Evolutionary conservation across 2,797 vertebrate species (phyloP).

Genomic region (Australoheros facetus): DNA sequence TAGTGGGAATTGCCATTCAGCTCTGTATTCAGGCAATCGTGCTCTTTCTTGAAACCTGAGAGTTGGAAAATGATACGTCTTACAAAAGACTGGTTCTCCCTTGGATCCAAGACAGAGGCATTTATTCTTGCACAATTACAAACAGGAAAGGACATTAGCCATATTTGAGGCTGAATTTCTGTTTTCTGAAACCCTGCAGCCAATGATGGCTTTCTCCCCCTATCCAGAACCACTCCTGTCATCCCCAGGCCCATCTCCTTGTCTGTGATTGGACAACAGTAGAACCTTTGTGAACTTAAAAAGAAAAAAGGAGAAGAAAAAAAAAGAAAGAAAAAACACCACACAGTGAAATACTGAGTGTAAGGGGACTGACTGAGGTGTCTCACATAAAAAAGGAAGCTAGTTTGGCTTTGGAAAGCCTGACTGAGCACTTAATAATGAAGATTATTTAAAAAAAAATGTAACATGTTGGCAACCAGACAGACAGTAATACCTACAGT

Average conservation of each 20-base stretch:
- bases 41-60: conserved; percentile 37
- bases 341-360: conserved; percentile 44
- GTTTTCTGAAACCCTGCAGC: conserved; percentile 61
- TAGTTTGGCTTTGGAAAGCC: conserved; percentile 46
- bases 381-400: conserved; percentile 39
- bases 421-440: conserved; percentile 35
- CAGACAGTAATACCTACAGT: conserved; percentile 16
- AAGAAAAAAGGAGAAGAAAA: not conserved
- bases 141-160: conserved; percentile 65
- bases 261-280: conserved; percentile 52
- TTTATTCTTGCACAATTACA: conserved; percentile 77
- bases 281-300: conserved; percentile 38
- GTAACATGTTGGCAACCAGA: conserved; percentile 36
- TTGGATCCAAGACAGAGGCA: conserved; percentile 72
- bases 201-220: conserved; percentile 40
- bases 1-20: conserved; percentile 20
- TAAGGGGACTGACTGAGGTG: conserved; percentile 36
- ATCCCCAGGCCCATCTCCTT: conserved; percentile 41
- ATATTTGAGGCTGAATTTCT: conserved; percentile 61
- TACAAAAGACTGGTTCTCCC: conserved; percentile 61
- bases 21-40: conserved; percentile 15
- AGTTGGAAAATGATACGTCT: conserved; percentile 36
- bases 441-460: conserved; percentile 50
- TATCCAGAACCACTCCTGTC: conserved; percentile 53
- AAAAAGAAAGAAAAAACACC: not conserved